Evolutionary conservation across 2,797 vertebrate species (phyloP).

Genomic region (Acipenser transmontanus): DNA sequence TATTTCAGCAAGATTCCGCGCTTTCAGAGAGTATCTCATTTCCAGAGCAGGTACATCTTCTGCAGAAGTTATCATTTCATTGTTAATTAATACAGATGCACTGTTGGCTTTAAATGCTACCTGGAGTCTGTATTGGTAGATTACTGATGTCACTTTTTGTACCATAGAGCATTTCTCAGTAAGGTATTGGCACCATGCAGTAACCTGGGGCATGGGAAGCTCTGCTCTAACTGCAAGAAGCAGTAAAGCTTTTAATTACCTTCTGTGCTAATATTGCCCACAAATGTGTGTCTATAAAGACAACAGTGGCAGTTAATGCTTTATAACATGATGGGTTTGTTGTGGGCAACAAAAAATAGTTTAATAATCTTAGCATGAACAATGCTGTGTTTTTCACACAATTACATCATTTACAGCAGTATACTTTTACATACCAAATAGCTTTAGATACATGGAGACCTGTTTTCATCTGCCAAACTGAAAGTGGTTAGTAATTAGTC

Average conservation of each 20-base stretch:
- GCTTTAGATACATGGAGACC: too few relatives aligned
- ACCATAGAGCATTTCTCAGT: constrained; percentile 80
- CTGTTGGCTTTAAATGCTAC: constrained; percentile 71
- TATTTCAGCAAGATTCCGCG: too few relatives aligned
- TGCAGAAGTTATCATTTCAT: constrained; percentile 67
- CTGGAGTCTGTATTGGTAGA: constrained; percentile 89
- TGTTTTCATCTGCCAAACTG: too few relatives aligned
- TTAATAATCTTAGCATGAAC: too few relatives aligned
- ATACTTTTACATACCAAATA: too few relatives aligned
- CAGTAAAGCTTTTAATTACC: constrained; percentile 99
- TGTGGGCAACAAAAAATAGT: too few relatives aligned
- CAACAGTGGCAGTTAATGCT: too few relatives aligned
- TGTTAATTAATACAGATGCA: constrained; percentile 81
- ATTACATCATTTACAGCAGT: too few relatives aligned
- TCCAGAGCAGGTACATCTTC: constrained; percentile 55
- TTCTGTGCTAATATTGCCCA: constrained; percentile 93
- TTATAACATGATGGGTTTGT: too few relatives aligned
- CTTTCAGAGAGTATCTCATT: constrained; percentile 43
- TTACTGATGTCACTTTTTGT: constrained; percentile 88
- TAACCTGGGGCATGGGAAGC: constrained; percentile 88
- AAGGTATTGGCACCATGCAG: constrained; percentile 91
- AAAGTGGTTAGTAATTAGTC: too few relatives aligned
- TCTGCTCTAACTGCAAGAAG: constrained; percentile 91
- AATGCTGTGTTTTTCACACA: too few relatives aligned
- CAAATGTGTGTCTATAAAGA: too few relatives aligned